Evolutionary conservation across 2,797 vertebrate genomes (phyloP).

Genomic region (Hydrophis major): DNA sequence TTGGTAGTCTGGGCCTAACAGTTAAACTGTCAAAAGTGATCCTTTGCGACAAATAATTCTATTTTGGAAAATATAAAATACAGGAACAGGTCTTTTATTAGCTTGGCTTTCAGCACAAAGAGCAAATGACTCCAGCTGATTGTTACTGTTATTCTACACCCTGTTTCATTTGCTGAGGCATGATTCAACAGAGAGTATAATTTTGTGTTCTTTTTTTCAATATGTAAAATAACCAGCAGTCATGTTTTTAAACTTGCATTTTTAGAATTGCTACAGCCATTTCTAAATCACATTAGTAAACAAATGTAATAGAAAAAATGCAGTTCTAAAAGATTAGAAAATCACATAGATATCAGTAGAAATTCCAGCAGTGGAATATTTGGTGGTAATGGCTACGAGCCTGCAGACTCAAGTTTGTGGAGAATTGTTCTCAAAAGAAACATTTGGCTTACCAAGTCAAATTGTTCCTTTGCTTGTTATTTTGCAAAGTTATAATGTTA

Average conservation of each 20-base stretch:
- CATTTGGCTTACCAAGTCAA: not conserved
- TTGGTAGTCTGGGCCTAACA: not conserved
- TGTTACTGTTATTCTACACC: not conserved
- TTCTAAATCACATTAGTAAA: not conserved
- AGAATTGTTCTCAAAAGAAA: not conserved
- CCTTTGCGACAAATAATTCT: not conserved
- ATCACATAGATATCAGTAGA: not conserved
- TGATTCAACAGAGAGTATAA: not conserved
- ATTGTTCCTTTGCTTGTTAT: constrained; percentile 21
- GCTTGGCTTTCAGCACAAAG: not conserved
- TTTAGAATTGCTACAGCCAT: not conserved
- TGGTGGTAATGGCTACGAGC: not conserved
- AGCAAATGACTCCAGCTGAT: not conserved
- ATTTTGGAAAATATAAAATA: not conserved
- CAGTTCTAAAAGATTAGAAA: not conserved
- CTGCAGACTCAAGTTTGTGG: fast-evolving
- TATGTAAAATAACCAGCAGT: not conserved
- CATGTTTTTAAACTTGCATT: not conserved
- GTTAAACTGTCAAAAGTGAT: not conserved
- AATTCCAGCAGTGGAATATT: not conserved
- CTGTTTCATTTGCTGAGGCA: not conserved
- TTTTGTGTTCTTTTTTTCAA: not conserved
- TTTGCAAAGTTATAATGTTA: constrained; percentile 43
- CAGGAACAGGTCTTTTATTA: not conserved
- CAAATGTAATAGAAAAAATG: not conserved